phyloP scores from a whole-genome alignment of 2,797 vertebrate genomes.

The Meda fulgida region DNA sequence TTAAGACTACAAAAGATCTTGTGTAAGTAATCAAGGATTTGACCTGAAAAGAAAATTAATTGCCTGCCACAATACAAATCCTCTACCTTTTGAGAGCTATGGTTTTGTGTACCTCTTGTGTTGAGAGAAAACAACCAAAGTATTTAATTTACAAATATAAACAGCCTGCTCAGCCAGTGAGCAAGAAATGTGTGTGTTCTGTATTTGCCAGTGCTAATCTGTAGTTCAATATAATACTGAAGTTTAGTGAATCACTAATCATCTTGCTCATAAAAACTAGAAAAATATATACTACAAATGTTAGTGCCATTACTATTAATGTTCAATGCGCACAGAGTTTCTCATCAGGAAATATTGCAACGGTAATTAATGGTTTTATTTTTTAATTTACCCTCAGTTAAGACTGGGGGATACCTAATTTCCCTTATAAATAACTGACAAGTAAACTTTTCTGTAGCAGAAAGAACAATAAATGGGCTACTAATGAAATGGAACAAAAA shows the following conservation, averaged over 20 bases:
- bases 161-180: background rate
- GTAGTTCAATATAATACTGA: background rate
- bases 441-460: background rate
- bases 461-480: background rate
- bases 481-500: background rate
- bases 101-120: slow-evolving; percentile 44
- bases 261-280: background rate
- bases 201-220: background rate
- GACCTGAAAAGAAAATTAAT: slow-evolving; percentile 68
- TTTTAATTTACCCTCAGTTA: background rate
- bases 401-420: background rate
- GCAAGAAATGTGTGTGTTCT: background rate
- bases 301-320: background rate
- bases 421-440: background rate
- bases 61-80: slow-evolving; percentile 57
- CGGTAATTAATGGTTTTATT: background rate
- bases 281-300: background rate
- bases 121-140: slow-evolving; percentile 20
- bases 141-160: slow-evolving; percentile 29
- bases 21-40: slow-evolving; percentile 63
- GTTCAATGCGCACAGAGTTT: background rate
- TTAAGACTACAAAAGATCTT: slow-evolving; percentile 57
- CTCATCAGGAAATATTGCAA: background rate
- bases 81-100: slow-evolving; percentile 49
- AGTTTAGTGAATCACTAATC: background rate